These are phyloP conservation scores for Aphelinus certus DNA, from an alignment of 1,140 invertebrate species.

Conservation along the genomic window DNA sequence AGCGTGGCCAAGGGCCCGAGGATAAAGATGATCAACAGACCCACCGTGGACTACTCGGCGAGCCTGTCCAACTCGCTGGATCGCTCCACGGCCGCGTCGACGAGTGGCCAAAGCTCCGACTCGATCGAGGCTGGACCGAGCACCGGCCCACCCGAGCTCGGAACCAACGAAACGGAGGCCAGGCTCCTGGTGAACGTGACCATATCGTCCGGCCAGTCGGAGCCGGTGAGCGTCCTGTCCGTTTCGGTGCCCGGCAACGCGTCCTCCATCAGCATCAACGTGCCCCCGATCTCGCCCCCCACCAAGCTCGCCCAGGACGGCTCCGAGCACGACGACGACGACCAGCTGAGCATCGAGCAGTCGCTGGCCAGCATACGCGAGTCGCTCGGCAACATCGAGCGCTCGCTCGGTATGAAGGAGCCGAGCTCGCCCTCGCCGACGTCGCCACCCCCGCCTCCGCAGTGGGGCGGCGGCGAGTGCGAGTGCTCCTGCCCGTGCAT, in stretches of 20 bases:
- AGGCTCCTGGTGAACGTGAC: conserved; percentile 79
- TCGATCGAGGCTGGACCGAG: background rate
- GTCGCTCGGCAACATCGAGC: conserved; percentile 42
- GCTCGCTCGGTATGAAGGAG: conserved; percentile 50
- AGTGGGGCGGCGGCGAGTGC: conserved; percentile 73
- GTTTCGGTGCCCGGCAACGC: conserved; percentile 71
- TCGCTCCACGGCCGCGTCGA: background rate
- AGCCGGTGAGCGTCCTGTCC: conserved; percentile 76
- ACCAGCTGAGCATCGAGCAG: conserved; percentile 25
- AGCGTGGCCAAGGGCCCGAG: background rate
- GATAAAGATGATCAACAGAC: conserved; percentile 21
- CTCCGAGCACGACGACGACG: conserved; percentile 36
- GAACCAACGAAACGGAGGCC: conserved; percentile 14
- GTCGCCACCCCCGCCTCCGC: conserved; percentile 54
- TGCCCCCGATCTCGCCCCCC: background rate
- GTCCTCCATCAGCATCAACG: conserved; percentile 21
- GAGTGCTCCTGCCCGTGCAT: conserved; percentile 78
- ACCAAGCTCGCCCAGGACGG: conserved; percentile 55
- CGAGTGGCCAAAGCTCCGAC: no score
- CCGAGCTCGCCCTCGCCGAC: no score
- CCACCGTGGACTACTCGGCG: background rate
- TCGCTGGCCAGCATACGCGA: conserved; percentile 19
- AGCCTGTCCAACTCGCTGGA: conserved; percentile 21
- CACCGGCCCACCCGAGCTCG: conserved; percentile 1
- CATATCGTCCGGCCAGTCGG: conserved; percentile 71